A percentile compares a stretch with the other conserved stretches of the same genome.
Evolutionary conservation across 2,888 invertebrate species (phyloP).

Genomic region (Palloptera scutellata): DNA sequence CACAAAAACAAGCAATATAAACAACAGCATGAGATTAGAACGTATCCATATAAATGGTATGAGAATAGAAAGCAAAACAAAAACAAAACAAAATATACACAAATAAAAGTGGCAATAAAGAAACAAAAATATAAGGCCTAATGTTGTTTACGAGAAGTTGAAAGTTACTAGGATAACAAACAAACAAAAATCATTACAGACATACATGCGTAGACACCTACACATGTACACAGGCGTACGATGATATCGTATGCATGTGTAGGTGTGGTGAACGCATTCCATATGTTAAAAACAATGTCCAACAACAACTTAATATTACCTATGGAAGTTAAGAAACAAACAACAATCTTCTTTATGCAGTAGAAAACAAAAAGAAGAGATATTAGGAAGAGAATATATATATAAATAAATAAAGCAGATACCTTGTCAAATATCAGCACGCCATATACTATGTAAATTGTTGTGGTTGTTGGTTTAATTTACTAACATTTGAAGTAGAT

Average conservation of each 20-base stretch:
- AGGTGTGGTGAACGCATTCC: no score
- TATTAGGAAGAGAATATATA: neutral
- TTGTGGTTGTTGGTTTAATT: neutral
- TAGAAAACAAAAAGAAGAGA: no score
- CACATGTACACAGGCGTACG: neutral
- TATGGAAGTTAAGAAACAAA: no score
- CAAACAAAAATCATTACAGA: neutral
- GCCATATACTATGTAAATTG: slow-evolving; percentile 20
- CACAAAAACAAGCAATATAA: neutral
- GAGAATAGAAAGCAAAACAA: neutral
- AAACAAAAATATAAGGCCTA: neutral
- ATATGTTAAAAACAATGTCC: no score
- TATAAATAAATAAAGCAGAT: neutral
- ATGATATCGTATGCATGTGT: no score
- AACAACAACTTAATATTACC: no score
- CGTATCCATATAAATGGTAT: slow-evolving; percentile 30
- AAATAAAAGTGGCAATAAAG: neutral
- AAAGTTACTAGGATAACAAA: neutral
- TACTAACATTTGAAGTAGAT: neutral
- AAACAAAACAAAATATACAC: neutral
- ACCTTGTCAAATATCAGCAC: slow-evolving; percentile 25
- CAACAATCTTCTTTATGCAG: no score
- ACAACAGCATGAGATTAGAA: slow-evolving; percentile 44
- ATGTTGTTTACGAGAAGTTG: neutral
- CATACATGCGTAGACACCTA: neutral